A percentile compares a stretch with the other conserved stretches of the same genome.
phyloP scores from a whole-genome alignment of 2,888 invertebrate genomes.

The Corythucha ciliata region DNA sequence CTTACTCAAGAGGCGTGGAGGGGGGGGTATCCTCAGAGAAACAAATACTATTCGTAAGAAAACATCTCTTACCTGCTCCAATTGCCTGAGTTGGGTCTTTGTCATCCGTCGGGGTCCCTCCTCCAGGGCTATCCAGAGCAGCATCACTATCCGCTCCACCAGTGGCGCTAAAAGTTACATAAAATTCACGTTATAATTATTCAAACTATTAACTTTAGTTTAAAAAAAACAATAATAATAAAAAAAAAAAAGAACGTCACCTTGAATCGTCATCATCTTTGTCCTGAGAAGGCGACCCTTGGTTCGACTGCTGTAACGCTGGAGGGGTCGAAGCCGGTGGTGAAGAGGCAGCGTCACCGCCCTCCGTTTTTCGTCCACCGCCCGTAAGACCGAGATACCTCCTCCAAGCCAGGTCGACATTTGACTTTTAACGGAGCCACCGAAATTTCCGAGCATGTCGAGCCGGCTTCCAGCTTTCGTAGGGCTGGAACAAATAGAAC shows the following conservation, averaged over 20 bases:
- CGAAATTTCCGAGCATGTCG: conserved; percentile 54
- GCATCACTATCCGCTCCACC: conserved; percentile 78
- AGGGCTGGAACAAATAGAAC: conserved; percentile 47
- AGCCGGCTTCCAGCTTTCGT: conserved; percentile 58
- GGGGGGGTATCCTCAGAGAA: too few species aligned
- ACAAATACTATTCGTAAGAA: conserved; percentile 31
- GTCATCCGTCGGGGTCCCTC: conserved; percentile 23
- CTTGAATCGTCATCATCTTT: conserved; percentile 82
- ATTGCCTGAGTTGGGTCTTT: conserved; percentile 26
- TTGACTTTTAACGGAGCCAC: conserved; percentile 58
- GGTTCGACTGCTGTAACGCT: conserved; percentile 44
- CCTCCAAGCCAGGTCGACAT: conserved; percentile 78
- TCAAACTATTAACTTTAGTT: too few species aligned
- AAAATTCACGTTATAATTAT: too few species aligned
- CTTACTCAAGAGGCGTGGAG: too few species aligned
- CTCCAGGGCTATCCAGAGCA: conserved; percentile 18
- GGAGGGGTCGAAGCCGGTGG: conserved; percentile 40
- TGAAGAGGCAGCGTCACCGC: conserved; percentile 38
- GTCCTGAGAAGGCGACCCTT: conserved; percentile 41
- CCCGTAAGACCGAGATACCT: conserved; percentile 43
- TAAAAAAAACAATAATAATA: background rate
- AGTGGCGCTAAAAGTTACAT: conserved; percentile 73
- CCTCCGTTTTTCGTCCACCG: conserved; percentile 42
- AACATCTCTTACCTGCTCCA: conserved; percentile 54
- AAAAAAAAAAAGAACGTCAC: conserved; percentile 43